Percentiles rank a stretch among this genome's conserved stretches.
Evolutionary conservation across 2,797 vertebrate genomes (phyloP).

Genomic region (Sebastes matsubarae): DNA sequence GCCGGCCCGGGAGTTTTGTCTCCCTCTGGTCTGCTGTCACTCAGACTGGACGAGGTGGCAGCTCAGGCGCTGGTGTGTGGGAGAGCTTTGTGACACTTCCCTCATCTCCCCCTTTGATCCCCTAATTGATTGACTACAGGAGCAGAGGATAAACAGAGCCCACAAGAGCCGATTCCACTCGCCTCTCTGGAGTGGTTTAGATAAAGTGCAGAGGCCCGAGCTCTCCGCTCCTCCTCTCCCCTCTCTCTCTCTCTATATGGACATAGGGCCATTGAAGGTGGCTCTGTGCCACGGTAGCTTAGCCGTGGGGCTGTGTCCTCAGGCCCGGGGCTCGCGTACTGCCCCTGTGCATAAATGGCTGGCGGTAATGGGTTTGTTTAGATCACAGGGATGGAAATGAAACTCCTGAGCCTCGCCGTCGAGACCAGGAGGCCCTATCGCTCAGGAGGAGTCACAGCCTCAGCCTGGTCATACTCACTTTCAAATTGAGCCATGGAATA

Average conservation of each 20-base stretch:
- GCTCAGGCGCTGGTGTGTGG: slow-evolving; percentile 71
- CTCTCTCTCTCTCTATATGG: slow-evolving; percentile 51
- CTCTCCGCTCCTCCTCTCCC: slow-evolving; percentile 54
- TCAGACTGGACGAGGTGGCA: slow-evolving; percentile 71
- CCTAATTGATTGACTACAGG: slow-evolving; percentile 88
- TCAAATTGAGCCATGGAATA: slow-evolving; percentile 67
- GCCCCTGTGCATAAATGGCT: slow-evolving; percentile 71
- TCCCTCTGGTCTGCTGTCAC: slow-evolving; percentile 66
- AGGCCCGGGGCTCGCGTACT: slow-evolving; percentile 66
- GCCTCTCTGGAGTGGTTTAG: slow-evolving; percentile 82
- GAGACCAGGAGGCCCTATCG: slow-evolving; percentile 77
- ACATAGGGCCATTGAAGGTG: slow-evolving; percentile 78
- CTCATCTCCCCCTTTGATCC: slow-evolving; percentile 84
- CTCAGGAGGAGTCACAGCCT: slow-evolving; percentile 63
- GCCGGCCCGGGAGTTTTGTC: slow-evolving; percentile 60
- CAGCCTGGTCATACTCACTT: slow-evolving; percentile 64
- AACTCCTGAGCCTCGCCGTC: slow-evolving; percentile 77
- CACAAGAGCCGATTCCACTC: slow-evolving; percentile 83
- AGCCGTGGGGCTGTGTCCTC: slow-evolving; percentile 74
- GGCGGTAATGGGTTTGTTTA: slow-evolving; percentile 86
- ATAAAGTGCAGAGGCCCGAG: slow-evolving; percentile 77
- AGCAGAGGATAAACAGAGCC: slow-evolving; percentile 82
- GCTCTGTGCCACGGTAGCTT: slow-evolving; percentile 82
- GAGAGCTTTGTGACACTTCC: slow-evolving; percentile 79
- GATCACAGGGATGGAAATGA: slow-evolving; percentile 87